Evolutionary conservation across 1,140 invertebrate species (phyloP), one percentile per base, ranked within the genome.

Genomic region (Atta texana): DNA sequence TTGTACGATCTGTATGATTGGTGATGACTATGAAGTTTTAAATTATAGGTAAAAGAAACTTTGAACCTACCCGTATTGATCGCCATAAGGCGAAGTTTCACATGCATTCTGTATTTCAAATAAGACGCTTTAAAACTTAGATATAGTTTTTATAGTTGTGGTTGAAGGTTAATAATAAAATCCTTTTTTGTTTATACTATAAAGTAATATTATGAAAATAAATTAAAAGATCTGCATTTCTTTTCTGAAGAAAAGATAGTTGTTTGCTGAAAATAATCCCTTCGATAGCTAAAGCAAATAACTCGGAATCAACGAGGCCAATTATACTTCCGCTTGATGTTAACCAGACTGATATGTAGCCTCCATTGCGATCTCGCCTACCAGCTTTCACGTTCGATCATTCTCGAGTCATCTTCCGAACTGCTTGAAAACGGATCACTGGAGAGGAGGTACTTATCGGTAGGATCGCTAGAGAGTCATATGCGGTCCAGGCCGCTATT

Each of bases 391-490:
- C 80, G 24, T 61, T n/a, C 55, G 24, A 74, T 84, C 69, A 7
- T 75, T 51, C 69, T 75, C 80, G n/a, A 74, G 34, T 84, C 80
- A 24, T n/a, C n/a, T 74, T 84, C 55, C 24, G 14, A 34, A 61
- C 61, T 59, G 59, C 76, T 82, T 86, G 64, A 80, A 86, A 86
- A 86, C 85, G 85, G 76, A 86, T 81, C 85, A 86, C n/a, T 53
- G n/a, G n/a, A 34, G 21, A 69, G 44, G 53, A 82, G 76, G 75
- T 28, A 85, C 59, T 77, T 76, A 85, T 78, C 82, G 74, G 31
- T 3, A 55, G 66, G 31, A 64, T 66, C 77, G 66, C 18, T 44
- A 39, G 31, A 4, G 69, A 80, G 49, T 85, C 84, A 44, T 34
- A 34, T 34, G 75, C 84, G 21, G 74, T 21, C 21, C 74, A 14